Evolutionary conservation across 1,140 invertebrate genomes (phyloP), one percentile per base, ranked within the genome.

Genomic region (Maconellicoccus hirsutus): DNA sequence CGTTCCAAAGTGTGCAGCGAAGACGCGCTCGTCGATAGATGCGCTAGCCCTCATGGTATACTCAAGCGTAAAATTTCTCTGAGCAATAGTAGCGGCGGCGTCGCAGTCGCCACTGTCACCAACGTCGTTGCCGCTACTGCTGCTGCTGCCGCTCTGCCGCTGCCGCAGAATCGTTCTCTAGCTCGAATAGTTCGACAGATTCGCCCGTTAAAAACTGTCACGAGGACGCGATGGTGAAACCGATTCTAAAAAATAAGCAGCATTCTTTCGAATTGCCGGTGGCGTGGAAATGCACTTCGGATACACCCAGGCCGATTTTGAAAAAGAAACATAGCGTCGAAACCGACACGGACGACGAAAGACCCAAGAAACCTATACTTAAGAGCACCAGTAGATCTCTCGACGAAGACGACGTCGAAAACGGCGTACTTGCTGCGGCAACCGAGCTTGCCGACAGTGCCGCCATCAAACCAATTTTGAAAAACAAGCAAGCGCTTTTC

Each of bases 261-360:
- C 33, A 70, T 3, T 73, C 73, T 22, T 72, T 69, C 16, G 52
- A 73, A 26, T 6, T 59, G 52, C 2, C 42, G 2, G 22, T 66
- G 3, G 22, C 21, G 1, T 4, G 10, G 22, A 10, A 25, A 8
- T 12, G 3, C 19, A 14, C 3, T 25, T 10, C 10, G 8, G 71
- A 69, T n/a, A 19, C 70, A 70, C 90, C 88, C 0, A 84, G 86
- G 74, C 90, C 91, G 1, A 93, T 93, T 73, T 78, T 92, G 3
- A 92, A 92, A 77, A 90, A 90, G 77, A 92, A 91, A 77, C 87
- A 87, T 0, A 89, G 86, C 69, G 85, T 85, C 0, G 91, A 93
- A 74, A 85, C 86, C 6, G 90, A 92, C 71, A 89, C 92, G 75
- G 82, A 85, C 72, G 87, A 88, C 25, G 86, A 88, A 29, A 83